Percentiles rank a stretch among this genome's conserved stretches.
Conservation (phyloP, 2,113 vertebrate genomes). For the Calypte anna region DNA sequence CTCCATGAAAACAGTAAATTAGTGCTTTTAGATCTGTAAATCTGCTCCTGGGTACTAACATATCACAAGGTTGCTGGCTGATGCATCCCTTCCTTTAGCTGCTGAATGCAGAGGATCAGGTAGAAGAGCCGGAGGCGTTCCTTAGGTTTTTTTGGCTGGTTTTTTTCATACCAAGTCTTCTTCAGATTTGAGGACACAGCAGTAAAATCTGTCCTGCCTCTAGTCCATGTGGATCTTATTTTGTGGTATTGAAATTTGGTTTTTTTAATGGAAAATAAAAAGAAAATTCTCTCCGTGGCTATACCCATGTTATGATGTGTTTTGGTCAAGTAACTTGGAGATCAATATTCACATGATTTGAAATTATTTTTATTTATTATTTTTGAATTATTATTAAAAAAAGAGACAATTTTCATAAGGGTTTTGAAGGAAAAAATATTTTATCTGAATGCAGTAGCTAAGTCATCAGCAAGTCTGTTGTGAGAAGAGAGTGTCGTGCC, state of each 20-base stretch:
- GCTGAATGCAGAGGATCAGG: not conserved
- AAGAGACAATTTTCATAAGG: not conserved
- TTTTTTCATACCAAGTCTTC: not conserved
- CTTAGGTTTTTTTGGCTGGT: not conserved
- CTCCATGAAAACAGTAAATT: not conserved
- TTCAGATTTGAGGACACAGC: not conserved
- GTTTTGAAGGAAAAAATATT: not conserved
- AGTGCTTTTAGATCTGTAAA: not conserved
- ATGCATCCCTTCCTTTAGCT: fast-evolving
- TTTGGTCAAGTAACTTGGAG: not conserved
- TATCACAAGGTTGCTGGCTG: not conserved
- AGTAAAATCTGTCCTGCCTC: not conserved
- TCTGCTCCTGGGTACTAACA: not conserved
- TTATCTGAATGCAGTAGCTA: not conserved
- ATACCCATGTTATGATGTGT: not conserved
- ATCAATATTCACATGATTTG: not conserved
- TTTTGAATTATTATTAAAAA: not conserved
- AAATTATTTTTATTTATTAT: not conserved
- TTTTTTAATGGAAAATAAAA: not conserved
- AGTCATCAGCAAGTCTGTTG: not conserved
- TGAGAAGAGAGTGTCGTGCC: not conserved
- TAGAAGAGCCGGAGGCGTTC: not conserved
- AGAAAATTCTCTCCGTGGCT: not conserved
- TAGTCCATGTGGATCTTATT: not conserved
- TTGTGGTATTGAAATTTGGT: not conserved